Conservation (phyloP, 2,888 invertebrate genomes). For the Hyposoter didymator region DNA sequence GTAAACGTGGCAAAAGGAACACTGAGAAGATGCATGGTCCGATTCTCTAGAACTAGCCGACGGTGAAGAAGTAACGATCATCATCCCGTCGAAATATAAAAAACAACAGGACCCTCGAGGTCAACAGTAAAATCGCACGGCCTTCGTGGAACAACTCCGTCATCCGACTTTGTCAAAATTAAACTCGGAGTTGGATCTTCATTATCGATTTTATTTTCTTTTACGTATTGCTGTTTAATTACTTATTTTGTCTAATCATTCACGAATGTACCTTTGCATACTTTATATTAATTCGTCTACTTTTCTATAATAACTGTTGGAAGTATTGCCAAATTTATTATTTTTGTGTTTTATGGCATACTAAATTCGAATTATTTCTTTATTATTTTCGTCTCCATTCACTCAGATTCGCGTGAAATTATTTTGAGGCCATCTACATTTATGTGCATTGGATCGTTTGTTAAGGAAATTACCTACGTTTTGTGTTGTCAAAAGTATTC, state of each 20-base stretch:
- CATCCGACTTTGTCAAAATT: not conserved
- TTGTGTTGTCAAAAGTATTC: too few relatives aligned
- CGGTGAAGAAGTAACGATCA: not conserved
- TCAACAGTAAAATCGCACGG: not conserved
- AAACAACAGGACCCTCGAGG: not conserved
- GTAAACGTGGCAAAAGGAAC: not conserved
- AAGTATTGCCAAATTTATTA: too few relatives aligned
- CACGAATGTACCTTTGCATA: too few relatives aligned
- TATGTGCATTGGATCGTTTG: too few relatives aligned
- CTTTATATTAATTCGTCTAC: too few relatives aligned
- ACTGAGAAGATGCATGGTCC: not conserved
- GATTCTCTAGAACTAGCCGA: not conserved
- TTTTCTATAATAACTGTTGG: too few relatives aligned
- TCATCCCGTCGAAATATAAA: constrained; percentile 20
- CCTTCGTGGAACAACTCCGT: not conserved
- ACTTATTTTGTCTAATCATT: not conserved
- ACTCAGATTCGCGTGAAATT: too few relatives aligned
- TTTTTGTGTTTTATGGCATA: too few relatives aligned
- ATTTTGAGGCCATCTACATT: too few relatives aligned
- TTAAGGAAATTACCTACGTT: too few relatives aligned
- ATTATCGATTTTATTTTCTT: not conserved
- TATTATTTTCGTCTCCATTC: too few relatives aligned
- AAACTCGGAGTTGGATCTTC: not conserved
- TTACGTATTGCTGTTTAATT: not conserved
- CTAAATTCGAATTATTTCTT: too few relatives aligned